Conservation (phyloP, 2,888 invertebrate genomes). For the Patella caerulea region DNA sequence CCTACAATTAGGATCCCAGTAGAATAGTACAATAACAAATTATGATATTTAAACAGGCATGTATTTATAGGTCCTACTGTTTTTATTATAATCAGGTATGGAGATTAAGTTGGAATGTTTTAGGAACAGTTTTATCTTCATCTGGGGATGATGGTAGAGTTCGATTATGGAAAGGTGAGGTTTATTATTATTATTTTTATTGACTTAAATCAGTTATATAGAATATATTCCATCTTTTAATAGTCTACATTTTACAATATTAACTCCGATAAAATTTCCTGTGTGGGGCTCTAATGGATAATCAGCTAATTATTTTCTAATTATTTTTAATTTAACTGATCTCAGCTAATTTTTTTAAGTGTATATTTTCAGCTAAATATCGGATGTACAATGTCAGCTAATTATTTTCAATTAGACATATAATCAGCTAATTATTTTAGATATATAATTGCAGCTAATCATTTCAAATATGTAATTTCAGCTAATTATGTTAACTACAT, state of each 20-base stretch:
- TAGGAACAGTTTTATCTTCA: slow-evolving; percentile 94
- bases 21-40: background rate
- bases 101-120: slow-evolving; percentile 97
- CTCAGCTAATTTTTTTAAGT: background rate
- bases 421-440: background rate
- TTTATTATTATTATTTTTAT: background rate
- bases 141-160: slow-evolving; percentile 97
- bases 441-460: slow-evolving; percentile 80
- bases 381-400: background rate
- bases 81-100: slow-evolving; percentile 75
- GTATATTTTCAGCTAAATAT: background rate
- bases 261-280: too few species aligned
- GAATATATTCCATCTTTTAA: background rate
- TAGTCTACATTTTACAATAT: too few species aligned
- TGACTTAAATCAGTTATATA: background rate
- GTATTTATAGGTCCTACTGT: background rate
- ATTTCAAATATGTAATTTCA: slow-evolving; percentile 63
- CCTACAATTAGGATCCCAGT: too few species aligned
- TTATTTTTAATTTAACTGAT: background rate
- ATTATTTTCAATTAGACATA: background rate
- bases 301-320: background rate
- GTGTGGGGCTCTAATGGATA: too few species aligned
- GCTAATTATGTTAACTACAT: background rate
- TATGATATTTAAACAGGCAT: background rate
- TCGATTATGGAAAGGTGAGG: slow-evolving; percentile 92